Conservation (phyloP, 1,140 invertebrate species). For the Magallana angulata region DNA sequence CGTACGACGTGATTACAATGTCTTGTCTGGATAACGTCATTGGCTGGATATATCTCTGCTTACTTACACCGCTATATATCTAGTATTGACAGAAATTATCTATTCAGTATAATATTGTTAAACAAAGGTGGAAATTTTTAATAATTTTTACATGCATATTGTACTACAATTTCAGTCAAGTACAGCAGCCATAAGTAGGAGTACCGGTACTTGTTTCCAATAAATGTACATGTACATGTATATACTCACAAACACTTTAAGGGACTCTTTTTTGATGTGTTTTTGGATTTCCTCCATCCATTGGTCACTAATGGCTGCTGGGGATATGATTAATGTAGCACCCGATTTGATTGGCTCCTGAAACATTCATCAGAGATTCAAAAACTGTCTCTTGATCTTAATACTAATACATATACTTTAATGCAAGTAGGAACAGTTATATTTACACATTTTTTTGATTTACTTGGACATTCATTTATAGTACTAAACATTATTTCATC, state of each 20-base stretch:
- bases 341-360: constrained; percentile 81
- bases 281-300: constrained; percentile 88
- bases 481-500: no score
- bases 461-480: no score
- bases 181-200: no score
- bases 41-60: constrained; percentile 85
- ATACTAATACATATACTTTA: no score
- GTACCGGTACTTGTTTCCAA: neutral
- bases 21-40: constrained; percentile 84
- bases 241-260: constrained; percentile 82
- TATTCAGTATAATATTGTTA: no score
- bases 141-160: no score
- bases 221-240: neutral
- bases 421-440: no score
- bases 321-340: constrained; percentile 88
- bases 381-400: neutral
- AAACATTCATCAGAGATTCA: neutral
- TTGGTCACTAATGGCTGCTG: constrained; percentile 85
- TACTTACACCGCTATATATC: constrained; percentile 79
- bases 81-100: constrained; percentile 40
- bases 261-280: constrained; percentile 82
- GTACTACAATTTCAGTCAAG: no score
- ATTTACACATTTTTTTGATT: no score
- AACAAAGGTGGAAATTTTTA: no score
- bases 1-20: constrained; percentile 88